These are phyloP conservation scores for Hirtodrosophila alboralis DNA, from an alignment of 2,888 invertebrate genomes.

Conservation along the genomic window DNA sequence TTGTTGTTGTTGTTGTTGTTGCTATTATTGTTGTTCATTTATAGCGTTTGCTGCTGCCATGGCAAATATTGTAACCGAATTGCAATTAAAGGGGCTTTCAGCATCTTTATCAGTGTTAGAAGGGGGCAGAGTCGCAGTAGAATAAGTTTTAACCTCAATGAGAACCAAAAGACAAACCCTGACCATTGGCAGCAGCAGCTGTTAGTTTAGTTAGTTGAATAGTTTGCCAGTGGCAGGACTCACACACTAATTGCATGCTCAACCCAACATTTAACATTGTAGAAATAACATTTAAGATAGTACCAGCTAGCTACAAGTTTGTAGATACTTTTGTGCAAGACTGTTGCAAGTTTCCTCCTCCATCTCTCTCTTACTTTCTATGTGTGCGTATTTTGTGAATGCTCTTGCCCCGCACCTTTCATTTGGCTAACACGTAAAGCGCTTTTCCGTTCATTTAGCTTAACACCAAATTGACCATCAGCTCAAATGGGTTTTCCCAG, in stretches of 20 bases:
- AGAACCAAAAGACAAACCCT: background rate
- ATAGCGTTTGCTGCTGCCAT: constrained; percentile 8
- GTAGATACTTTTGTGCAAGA: background rate
- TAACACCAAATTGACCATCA: constrained; percentile 2
- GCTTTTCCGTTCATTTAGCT: constrained; percentile 16
- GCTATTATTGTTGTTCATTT: constrained; percentile 13
- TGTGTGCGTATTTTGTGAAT: constrained; percentile 3
- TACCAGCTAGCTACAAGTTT: constrained; percentile 4
- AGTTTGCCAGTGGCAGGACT: background rate
- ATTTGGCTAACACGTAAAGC: constrained; percentile 28
- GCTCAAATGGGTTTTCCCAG: constrained; percentile 6
- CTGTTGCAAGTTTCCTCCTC: constrained; percentile 8
- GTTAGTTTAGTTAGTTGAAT: background rate
- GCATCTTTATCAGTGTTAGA: background rate
- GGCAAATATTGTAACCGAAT: background rate
- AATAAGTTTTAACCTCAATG: background rate
- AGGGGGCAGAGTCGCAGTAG: too few relatives aligned
- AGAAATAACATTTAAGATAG: constrained; percentile 6
- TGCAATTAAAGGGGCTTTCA: background rate
- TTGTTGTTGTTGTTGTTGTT: constrained; percentile 19
- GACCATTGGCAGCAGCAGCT: constrained; percentile 13
- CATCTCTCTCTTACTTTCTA: background rate
- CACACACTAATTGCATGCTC: constrained; percentile 42
- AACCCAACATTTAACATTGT: constrained; percentile 2
- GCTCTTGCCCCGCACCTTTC: constrained; percentile 34